Evolutionary conservation across 2,888 invertebrate species (phyloP), one percentile per base, ranked within the genome.

Genomic region (Oligia latruncula): DNA sequence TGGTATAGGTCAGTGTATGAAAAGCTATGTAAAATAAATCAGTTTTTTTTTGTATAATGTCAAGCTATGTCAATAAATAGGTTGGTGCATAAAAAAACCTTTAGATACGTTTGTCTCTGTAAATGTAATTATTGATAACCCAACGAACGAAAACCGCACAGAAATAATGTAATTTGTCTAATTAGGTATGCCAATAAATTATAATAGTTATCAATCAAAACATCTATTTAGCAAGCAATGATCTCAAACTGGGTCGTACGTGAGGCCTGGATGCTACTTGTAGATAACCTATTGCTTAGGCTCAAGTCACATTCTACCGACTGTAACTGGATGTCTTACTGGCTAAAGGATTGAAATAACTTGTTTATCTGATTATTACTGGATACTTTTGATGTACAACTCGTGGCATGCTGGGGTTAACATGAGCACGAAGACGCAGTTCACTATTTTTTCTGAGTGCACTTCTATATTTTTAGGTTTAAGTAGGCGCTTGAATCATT

Each of bases 281-380:
- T 15, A 66, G 81, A 85, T 85, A 85, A 85, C 87, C 74, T 74
- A 77, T 77, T 73, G 80, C 49, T 67, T 66, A 78, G 15, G 52
- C 49, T 43, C 11, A 58, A 58, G 65, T 71, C 64, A 74, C 71
- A 86, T 49, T 71, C 17, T 49, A 77, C 87, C n/a, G 67, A 85
- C 23, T 62, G 4, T 29, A 78, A 62, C 83, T 73, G 23, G 86
- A 73, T 81, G 49, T 0, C 0, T 17, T 65, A 58, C 52, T 6
- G 60, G 74, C 29, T 73, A 65, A 2, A 49, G 17, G 29, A 62
- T 40, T 58, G 40, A 29, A 79, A 23, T 80, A 58, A 49, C 46
- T 29, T n/a, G 81, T 73, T 0, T 49, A 35, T 2, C 58, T 66
- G 52, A 66, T 20, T 67, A 40, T 43, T 43, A 40, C 29, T 58